Base-by-base conservation (phyloP, 1,140 invertebrate genomes). In the Diabrotica virgifera region DNA sequence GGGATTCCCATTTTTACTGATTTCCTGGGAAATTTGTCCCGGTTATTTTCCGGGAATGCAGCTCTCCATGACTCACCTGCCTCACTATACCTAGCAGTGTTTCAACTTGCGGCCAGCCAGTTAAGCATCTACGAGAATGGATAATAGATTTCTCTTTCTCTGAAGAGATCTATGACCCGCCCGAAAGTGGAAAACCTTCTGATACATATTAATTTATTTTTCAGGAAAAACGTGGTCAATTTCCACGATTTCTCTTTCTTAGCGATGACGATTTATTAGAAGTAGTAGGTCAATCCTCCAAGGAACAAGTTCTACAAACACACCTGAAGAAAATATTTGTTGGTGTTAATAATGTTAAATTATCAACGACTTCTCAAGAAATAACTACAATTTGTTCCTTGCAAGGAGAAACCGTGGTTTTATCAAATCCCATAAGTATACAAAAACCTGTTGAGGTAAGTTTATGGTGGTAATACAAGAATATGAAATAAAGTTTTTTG, bases 231-330 rank as follows among this genome's bases (percentile, higher is more conserved):
- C 84, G 97, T 64, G 88, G 90, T 0, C 85, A 88, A 38, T 99
- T 99, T 83, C 95, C 97, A 5, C 84, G 97, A 71, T 92, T 99
- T 72, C 97, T 97, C 75, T 99, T 99, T 75, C 84, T 99, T 68
- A 95, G 95, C 70, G 96, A 99, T 77, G 96, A 98, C 76, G 96
- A 99, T 82, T 82, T 99, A 46, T 80, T 99, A 36, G 95, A 98
- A 82, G 87, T 99, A 59, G 82, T 97, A 0, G 94, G 94, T 0
- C 93, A 96, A 79, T 90, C 91, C 0, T 93, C 90, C 0, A 94
- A 94, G 73, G 90, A 90, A 57, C 86, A 86, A 59, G 90, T 97
- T 0, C 90, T 98, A 75, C 93, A 97, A 79, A 85, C 89, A 0
- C 96, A 98, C 80, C 82, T 99, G 69, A 95, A 96, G 73, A 99